These are phyloP conservation scores for Flexamia atlantica DNA, from an alignment of 2,888 invertebrate genomes.

Conservation along the genomic window DNA sequence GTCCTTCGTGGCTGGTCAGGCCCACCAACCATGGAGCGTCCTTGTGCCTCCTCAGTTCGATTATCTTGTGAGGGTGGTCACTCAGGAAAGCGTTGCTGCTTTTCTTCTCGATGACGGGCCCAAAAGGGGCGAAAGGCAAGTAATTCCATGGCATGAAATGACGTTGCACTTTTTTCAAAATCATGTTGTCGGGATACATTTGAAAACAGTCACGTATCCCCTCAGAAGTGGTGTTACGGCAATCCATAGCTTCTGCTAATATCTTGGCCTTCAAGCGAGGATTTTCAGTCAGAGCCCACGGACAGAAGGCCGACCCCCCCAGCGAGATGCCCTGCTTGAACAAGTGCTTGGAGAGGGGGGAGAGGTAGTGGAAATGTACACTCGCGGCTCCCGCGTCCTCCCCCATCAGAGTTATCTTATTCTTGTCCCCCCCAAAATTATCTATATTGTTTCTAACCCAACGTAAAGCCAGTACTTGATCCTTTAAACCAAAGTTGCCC, in stretches of 20 bases:
- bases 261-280: constrained; percentile 80
- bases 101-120: constrained; percentile 82
- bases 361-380: constrained; percentile 72
- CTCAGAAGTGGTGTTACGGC: constrained; percentile 77
- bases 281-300: constrained; percentile 79
- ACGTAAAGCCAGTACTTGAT: constrained; percentile 67
- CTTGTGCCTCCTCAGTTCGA: constrained; percentile 79
- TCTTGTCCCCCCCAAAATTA: constrained; percentile 72
- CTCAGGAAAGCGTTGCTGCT: constrained; percentile 78
- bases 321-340: constrained; percentile 82
- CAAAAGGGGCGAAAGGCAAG: constrained; percentile 85
- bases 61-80: constrained; percentile 81
- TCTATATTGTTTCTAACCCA: constrained; percentile 71
- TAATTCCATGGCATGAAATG: constrained; percentile 78
- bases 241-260: constrained; percentile 81
- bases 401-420: constrained; percentile 72
- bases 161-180: constrained; percentile 42
- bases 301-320: constrained; percentile 84
- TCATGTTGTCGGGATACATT: constrained; percentile 76
- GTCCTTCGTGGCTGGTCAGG: constrained; percentile 84
- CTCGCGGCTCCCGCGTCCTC: constrained; percentile 73
- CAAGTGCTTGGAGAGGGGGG: constrained; percentile 72
- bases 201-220: constrained; percentile 82
- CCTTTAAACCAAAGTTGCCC: constrained; percentile 73
- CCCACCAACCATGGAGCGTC: constrained; percentile 84